A percentile compares a stretch with the other conserved stretches of the same genome.
These are phyloP conservation scores for Gnathonemus longibarbis DNA, from an alignment of 2,113 vertebrate genomes.

Conservation along the genomic window DNA sequence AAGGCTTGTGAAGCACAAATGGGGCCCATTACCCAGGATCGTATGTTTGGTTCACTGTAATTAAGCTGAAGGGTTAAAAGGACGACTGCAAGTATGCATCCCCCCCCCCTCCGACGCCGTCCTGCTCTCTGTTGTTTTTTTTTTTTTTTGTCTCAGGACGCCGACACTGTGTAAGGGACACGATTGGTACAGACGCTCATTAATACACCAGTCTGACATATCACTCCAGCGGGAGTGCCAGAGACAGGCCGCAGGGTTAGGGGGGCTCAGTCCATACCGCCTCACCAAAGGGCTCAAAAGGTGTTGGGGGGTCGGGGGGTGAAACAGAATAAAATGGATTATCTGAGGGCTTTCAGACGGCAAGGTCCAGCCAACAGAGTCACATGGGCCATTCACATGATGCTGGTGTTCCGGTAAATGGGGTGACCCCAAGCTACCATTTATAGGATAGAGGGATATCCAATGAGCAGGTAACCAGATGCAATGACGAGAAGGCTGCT, in stretches of 20 bases:
- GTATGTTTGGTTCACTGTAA: constrained; percentile 9
- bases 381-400: neutral
- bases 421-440: neutral
- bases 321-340: neutral
- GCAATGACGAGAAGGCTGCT: neutral
- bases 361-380: neutral
- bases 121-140: neutral
- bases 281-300: neutral
- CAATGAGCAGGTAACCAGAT: neutral
- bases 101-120: neutral
- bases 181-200: neutral
- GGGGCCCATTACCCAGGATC: constrained; percentile 7
- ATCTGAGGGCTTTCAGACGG: neutral
- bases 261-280: neutral
- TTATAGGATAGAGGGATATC: neutral
- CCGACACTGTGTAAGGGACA: neutral
- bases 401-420: neutral
- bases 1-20: constrained; percentile 10
- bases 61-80: constrained; percentile 8
- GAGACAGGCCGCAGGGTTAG: neutral
- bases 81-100: neutral
- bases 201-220: neutral
- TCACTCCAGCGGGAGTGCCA: neutral
- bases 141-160: neutral
- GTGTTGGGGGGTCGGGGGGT: neutral